phyloP scores from a whole-genome alignment of 1,140 invertebrate species.

The Lasioglossum baleicum region DNA sequence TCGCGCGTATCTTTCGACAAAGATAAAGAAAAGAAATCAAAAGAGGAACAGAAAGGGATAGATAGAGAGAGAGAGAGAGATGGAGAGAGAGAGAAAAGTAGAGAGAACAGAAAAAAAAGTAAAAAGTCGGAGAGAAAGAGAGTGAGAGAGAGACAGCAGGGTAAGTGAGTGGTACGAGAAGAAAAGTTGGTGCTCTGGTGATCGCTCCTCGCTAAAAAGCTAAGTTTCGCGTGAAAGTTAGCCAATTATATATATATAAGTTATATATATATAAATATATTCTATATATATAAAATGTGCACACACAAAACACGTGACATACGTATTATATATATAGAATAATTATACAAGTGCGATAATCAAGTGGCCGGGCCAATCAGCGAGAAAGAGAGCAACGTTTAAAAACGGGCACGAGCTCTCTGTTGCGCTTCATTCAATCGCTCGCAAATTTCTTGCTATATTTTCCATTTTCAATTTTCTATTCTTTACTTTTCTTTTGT shows the following conservation, averaged over 20 bases:
- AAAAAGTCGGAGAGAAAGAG: too few species aligned
- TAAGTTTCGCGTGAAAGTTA: conserved; percentile 76
- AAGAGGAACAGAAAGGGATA: conserved; percentile 8
- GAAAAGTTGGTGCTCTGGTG: conserved; percentile 65
- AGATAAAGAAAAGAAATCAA: conserved; percentile 46
- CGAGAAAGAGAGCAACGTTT: conserved; percentile 54
- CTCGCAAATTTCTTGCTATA: not conserved
- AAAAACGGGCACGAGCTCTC: conserved; percentile 43
- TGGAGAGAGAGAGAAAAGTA: too few species aligned
- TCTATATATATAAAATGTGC: conserved; percentile 12
- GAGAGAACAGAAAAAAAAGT: too few species aligned
- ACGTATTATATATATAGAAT: conserved; percentile 38
- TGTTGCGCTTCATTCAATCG: conserved; percentile 52
- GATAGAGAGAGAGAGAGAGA: too few species aligned
- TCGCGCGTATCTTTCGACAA: conserved; percentile 33
- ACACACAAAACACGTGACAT: not conserved
- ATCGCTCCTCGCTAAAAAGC: conserved; percentile 76
- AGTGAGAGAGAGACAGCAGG: conserved; percentile 1
- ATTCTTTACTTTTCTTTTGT: not conserved
- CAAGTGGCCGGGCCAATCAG: conserved; percentile 59
- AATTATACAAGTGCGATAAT: conserved; percentile 61
- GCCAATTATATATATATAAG: conserved; percentile 64
- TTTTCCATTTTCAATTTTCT: conserved; percentile 8
- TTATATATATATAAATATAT: conserved; percentile 40
- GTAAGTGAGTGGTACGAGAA: conserved; percentile 49